Evolutionary conservation across 2,888 invertebrate genomes (phyloP), one percentile per base, ranked within the genome.

Genomic region (Drosophila anomalipes): DNA sequence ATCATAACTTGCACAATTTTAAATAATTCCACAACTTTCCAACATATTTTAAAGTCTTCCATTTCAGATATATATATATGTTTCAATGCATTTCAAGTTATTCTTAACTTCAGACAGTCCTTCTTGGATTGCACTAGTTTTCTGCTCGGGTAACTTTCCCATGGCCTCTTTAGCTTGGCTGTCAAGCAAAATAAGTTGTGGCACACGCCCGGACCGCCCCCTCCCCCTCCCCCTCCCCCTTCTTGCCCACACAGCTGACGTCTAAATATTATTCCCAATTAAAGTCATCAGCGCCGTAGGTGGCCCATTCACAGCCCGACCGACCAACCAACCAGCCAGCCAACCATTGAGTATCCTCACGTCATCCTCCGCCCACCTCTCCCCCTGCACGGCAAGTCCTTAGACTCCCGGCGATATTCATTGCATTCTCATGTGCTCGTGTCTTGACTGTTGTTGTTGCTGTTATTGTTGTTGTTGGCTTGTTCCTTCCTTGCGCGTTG

Each of bases 191-290:
- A 58, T 61, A 51, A 68, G 53, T 49, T 56, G 28, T 37, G 53
- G 10, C 62, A 60, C 66, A 65, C 66, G 56, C 32, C 52, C 37
- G 28, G 16, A 35, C 51, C 74, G 41, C 35, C 33, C 30, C 1
- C 12, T 7, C 41, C 2, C 37, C 16, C 16, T 7, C 37, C 6
- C 22, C 19, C n/a, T n/a, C n/a, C 7, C 30, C 22, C 59, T 52
- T 7, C 70, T 68, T 71, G 74, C 69, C 49, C 56, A 28, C 75
- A 53, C 61, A 70, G 80, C 68, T 90, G 86, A 87, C 89, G 89
- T 92, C 91, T 92, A 93, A 93, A 93, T 92, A 93, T 93, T 92
- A 91, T 93, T 91, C 89, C 91, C 92, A 92, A 93, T 93, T 93
- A 93, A 92, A 92, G 91, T 89, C 91, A 92, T 92, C 90, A 89